Evolutionary conservation across 2,113 vertebrate species (phyloP).

Genomic region (Thalassoma bifasciatum): DNA sequence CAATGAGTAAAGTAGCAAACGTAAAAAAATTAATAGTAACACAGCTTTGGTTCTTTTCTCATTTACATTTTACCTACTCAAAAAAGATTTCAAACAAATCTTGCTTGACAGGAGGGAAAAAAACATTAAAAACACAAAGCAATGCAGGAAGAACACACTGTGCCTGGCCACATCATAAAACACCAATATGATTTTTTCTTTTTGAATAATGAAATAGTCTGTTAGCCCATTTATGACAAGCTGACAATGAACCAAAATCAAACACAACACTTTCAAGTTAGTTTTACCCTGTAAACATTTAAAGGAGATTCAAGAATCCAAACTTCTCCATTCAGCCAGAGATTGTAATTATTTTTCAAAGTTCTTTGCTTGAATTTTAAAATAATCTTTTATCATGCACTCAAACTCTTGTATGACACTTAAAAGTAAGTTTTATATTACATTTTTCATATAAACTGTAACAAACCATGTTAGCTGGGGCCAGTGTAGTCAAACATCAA

Average conservation of each 20-base stretch:
- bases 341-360: not conserved
- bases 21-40: not conserved
- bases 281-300: conserved; percentile 4
- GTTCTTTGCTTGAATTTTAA: not conserved
- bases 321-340: not conserved
- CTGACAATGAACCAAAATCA: not conserved
- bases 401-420: conserved; percentile 4
- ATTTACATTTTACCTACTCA: conserved; percentile 24
- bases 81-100: not conserved
- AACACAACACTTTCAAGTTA: not conserved
- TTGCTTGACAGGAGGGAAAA: conserved; percentile 3
- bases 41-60: conserved; percentile 19
- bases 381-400: not conserved
- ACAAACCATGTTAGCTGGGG: conserved; percentile 4
- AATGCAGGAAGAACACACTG: not conserved
- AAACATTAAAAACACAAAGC: conserved; percentile 12
- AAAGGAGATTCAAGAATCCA: not conserved
- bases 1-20: not conserved
- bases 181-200: too few relatives aligned
- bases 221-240: not conserved
- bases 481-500: not conserved
- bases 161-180: too few relatives aligned
- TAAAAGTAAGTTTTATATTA: conserved; percentile 11
- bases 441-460: not conserved
- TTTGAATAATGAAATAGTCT: not conserved